Conservation (phyloP, 2,888 invertebrate genomes). For the Hemithea aestivaria region DNA sequence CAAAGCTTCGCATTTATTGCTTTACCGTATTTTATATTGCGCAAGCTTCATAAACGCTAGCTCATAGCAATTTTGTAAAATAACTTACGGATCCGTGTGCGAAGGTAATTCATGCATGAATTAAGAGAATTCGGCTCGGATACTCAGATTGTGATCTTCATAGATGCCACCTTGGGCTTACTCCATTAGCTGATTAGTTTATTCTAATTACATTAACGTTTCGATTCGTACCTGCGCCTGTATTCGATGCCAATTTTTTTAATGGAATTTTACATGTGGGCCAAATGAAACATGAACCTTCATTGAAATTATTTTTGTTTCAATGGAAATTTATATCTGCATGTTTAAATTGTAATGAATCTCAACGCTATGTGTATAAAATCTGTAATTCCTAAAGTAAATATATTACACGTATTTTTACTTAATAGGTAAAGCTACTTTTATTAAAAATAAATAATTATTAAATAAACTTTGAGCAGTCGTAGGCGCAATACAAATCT, state of each 20-base stretch:
- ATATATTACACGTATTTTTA: too few species aligned
- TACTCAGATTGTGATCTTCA: slow-evolving; percentile 51
- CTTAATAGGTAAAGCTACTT: too few species aligned
- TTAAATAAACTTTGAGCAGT: too few species aligned
- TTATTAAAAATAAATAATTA: too few species aligned
- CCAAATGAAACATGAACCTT: background rate
- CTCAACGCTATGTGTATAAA: too few species aligned
- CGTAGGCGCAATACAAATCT: too few species aligned
- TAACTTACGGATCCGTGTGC: slow-evolving; percentile 20
- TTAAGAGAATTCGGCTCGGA: slow-evolving; percentile 22
- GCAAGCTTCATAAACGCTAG: slow-evolving; percentile 24
- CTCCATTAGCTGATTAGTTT: slow-evolving; percentile 65
- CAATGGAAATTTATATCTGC: too few species aligned
- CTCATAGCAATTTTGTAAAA: slow-evolving; percentile 22
- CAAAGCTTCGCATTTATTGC: slow-evolving; percentile 50
- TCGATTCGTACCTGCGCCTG: slow-evolving; percentile 31
- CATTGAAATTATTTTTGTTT: too few species aligned
- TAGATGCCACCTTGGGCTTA: slow-evolving; percentile 43
- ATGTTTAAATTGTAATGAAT: too few species aligned
- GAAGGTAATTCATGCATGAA: slow-evolving; percentile 22
- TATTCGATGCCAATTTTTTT: slow-evolving; percentile 19
- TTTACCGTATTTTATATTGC: slow-evolving; percentile 44
- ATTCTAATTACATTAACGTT: slow-evolving; percentile 46
- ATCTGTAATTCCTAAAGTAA: too few species aligned
- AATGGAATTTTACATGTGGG: slow-evolving; percentile 9